Conservation (phyloP, 2,113 vertebrate genomes). For the Collichthys lucidus region DNA sequence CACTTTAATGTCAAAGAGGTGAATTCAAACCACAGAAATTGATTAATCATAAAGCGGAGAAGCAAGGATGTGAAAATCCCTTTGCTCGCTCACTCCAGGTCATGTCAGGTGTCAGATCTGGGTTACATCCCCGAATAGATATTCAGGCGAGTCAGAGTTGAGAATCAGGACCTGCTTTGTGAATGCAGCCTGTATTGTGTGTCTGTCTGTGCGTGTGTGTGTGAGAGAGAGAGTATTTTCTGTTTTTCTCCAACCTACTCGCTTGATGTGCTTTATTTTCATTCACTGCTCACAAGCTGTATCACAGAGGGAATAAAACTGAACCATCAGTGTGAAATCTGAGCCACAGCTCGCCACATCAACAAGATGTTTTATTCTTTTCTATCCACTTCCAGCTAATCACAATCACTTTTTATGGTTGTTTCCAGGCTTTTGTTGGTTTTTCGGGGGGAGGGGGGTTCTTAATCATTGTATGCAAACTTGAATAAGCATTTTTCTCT, state of each 20-base stretch:
- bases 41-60: neutral
- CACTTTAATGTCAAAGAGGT: too few relatives aligned
- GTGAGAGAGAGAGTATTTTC: neutral
- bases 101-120: neutral
- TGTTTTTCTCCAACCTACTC: neutral
- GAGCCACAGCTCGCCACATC: conserved; percentile 20
- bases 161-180: conserved; percentile 2
- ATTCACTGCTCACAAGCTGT: conserved; percentile 26
- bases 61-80: neutral
- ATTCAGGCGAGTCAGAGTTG: neutral
- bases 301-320: conserved; percentile 8
- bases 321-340: conserved; percentile 10
- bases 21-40: neutral
- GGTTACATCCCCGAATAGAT: conserved; percentile 14
- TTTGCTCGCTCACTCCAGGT: neutral
- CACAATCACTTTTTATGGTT: neutral
- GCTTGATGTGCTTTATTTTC: conserved; percentile 12
- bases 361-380: neutral
- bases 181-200: neutral
- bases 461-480: conserved; percentile 55
- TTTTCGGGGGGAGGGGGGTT: conserved; percentile 34
- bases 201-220: too few relatives aligned
- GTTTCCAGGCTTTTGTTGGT: conserved; percentile 12
- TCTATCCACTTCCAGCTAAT: neutral
- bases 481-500: conserved; percentile 68